A percentile compares a stretch with the other conserved stretches of the same genome.
These are phyloP conservation scores for Thumatha senex DNA, from an alignment of 2,888 invertebrate species.

Conservation along the genomic window DNA sequence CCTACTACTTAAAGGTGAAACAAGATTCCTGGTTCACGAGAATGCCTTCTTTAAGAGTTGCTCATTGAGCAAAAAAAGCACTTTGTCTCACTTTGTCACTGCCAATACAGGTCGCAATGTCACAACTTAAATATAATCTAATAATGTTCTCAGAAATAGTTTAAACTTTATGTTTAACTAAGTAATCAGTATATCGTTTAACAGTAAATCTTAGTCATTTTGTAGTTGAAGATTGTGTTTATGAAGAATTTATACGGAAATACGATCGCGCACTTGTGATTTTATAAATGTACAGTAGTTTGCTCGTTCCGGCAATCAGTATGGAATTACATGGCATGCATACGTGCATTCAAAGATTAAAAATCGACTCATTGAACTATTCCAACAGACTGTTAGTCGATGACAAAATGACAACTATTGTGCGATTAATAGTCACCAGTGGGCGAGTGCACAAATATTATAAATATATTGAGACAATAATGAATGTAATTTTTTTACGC, in stretches of 20 bases:
- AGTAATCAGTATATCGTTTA: slow-evolving; percentile 1
- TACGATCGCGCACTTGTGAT: no score
- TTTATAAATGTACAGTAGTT: no score
- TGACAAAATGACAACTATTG: no score
- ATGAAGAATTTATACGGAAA: background rate
- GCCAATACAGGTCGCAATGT: slow-evolving; percentile 24
- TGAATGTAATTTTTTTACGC: slow-evolving; percentile 20
- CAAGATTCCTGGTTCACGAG: slow-evolving; percentile 80
- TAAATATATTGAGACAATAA: slow-evolving; percentile 1
- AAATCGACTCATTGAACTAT: no score
- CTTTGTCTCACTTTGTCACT: slow-evolving; percentile 17
- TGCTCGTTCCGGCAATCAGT: no score
- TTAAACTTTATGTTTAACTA: slow-evolving; percentile 30
- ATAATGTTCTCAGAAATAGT: slow-evolving; percentile 6
- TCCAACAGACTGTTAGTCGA: no score
- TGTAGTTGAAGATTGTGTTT: slow-evolving; percentile 4
- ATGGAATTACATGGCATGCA: no score
- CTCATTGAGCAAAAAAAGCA: slow-evolving; percentile 42
- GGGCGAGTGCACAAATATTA: background rate
- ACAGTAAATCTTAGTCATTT: slow-evolving; percentile 2
- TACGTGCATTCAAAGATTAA: no score
- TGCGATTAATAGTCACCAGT: no score
- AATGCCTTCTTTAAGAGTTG: slow-evolving; percentile 76
- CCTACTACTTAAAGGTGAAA: slow-evolving; percentile 77
- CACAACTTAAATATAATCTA: slow-evolving; percentile 21